Conservation (phyloP, 2,113 vertebrate genomes). For the Caracal caracal region DNA sequence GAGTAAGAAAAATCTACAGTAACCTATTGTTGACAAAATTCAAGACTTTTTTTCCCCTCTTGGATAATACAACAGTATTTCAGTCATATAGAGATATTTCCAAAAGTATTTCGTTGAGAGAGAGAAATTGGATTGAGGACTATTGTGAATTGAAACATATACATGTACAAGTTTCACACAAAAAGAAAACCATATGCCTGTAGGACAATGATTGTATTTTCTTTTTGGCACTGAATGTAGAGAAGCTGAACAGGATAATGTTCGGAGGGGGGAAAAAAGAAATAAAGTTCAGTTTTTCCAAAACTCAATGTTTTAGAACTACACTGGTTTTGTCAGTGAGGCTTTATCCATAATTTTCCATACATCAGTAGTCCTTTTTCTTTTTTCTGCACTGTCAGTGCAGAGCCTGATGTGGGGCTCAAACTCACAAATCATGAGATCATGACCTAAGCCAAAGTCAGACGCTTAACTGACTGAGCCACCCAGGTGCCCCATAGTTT, state of each 20-base stretch:
- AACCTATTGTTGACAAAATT: background rate
- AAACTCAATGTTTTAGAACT: background rate
- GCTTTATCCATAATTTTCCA: background rate
- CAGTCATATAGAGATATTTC: background rate
- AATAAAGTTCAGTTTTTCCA: background rate
- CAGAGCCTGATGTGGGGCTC: too few relatives aligned
- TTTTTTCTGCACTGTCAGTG: background rate
- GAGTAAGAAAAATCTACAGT: background rate
- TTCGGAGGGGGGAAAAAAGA: background rate
- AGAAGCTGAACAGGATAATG: background rate
- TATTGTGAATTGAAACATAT: background rate
- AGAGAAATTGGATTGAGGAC: background rate
- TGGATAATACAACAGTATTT: conserved; percentile 16
- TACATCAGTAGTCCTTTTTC: background rate
- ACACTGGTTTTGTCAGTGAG: background rate
- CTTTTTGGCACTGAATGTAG: background rate
- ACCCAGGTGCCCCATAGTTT: background rate
- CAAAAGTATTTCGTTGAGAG: background rate
- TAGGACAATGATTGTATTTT: background rate
- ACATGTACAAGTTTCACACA: background rate
- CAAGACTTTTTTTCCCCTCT: background rate
- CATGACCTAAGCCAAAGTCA: too few relatives aligned
- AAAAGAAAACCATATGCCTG: background rate
- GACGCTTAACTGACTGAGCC: too few relatives aligned
- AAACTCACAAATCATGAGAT: too few relatives aligned